A percentile compares a stretch with the other conserved stretches of the same genome.
Conservation (phyloP, 2,113 vertebrate species). For the Talpa occidentalis region DNA sequence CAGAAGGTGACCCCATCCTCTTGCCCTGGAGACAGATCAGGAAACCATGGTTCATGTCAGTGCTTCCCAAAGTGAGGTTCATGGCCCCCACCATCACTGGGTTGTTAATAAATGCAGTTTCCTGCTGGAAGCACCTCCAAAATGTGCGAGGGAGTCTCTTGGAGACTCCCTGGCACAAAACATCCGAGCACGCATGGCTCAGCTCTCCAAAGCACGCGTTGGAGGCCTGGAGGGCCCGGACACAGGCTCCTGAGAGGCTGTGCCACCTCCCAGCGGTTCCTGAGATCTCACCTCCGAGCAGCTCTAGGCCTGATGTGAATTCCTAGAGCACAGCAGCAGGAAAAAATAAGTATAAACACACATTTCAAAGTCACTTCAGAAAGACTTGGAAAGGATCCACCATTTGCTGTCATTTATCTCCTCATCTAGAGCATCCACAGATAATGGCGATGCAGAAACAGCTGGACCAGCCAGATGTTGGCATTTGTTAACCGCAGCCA, state of each 20-base stretch:
- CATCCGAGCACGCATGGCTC: not conserved
- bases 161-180: not conserved
- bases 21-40: not conserved
- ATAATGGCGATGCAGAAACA: constrained; percentile 68
- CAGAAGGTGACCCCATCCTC: not conserved
- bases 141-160: not conserved
- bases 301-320: constrained; percentile 1
- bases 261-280: not conserved
- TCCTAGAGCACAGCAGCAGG: not conserved
- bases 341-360: not conserved
- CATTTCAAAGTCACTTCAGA: constrained; percentile 75
- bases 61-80: not conserved
- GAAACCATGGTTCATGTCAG: not conserved
- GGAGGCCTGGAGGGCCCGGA: too few species aligned
- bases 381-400: constrained; percentile 68
- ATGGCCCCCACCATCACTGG: not conserved
- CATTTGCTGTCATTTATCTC: constrained; percentile 52
- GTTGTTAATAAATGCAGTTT: not conserved
- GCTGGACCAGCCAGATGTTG: constrained; percentile 78
- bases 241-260: too few species aligned
- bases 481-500: constrained; percentile 77
- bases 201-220: not conserved
- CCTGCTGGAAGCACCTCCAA: not conserved
- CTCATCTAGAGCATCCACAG: constrained; percentile 55
- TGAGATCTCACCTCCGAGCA: constrained; percentile 17